Percentiles rank a stretch among this genome's conserved stretches.
Evolutionary conservation across 2,113 vertebrate genomes (phyloP).

Genomic region (Todiramphus saurophagus): DNA sequence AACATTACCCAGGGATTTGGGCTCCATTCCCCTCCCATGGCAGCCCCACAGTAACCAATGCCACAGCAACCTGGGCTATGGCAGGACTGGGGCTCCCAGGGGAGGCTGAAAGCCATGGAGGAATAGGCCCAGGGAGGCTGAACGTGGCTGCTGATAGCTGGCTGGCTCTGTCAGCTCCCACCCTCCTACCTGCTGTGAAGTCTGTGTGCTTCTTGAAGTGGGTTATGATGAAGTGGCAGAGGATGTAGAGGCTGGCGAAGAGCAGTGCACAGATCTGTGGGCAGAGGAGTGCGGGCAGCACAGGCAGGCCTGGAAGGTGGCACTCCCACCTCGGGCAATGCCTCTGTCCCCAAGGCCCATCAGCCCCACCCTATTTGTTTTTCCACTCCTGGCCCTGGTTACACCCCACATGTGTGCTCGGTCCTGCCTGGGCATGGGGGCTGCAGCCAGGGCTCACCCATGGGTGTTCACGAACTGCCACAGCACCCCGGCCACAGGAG

Average conservation of each 20-base stretch:
- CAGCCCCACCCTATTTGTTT: constrained; percentile 15
- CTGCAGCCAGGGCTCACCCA: neutral
- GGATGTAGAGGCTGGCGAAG: constrained; percentile 89
- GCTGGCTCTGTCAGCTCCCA: neutral
- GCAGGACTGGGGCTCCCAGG: rapidly evolving
- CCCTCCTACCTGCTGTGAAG: constrained; percentile 84
- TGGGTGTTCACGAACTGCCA: neutral
- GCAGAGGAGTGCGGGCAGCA: neutral
- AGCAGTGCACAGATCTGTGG: constrained; percentile 91
- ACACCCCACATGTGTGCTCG: neutral
- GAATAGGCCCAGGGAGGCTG: neutral
- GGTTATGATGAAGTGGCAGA: constrained; percentile 92
- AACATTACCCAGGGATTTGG: neutral
- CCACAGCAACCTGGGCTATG: neutral
- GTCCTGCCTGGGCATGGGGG: neutral
- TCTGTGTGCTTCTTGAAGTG: constrained; percentile 92
- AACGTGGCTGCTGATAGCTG: neutral
- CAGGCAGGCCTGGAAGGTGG: neutral
- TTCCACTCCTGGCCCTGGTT: neutral
- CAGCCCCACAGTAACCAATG: neutral
- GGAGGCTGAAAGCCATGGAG: rapidly evolving
- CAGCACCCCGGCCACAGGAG: neutral
- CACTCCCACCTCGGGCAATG: neutral
- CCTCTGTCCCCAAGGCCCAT: neutral
- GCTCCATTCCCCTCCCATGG: neutral